Percentiles rank a stretch among this genome's conserved stretches.
Conservation (phyloP, 2,888 invertebrate species). For the Nomada fucata region DNA sequence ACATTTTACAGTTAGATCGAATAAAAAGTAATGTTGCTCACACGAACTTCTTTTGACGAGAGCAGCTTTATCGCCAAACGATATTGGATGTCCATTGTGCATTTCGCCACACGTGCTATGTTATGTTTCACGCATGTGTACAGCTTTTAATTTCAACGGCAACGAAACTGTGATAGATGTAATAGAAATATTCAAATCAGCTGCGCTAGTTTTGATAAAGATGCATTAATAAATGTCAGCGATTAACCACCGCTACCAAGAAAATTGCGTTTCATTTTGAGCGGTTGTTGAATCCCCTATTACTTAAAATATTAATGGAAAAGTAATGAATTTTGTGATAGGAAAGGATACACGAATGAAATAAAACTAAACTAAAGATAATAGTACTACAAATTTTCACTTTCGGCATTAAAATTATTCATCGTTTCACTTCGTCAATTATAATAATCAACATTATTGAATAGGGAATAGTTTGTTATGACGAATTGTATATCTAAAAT, state of each 20-base stretch:
- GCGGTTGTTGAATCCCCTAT: not conserved
- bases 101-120: slow-evolving; percentile 7
- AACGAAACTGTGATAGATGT: slow-evolving; percentile 28
- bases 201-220: slow-evolving; percentile 38
- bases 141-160: slow-evolving; percentile 11
- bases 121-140: not conserved
- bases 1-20: not conserved
- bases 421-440: not conserved
- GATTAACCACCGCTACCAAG: slow-evolving; percentile 40
- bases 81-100: slow-evolving; percentile 2
- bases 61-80: slow-evolving; percentile 14
- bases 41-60: not conserved
- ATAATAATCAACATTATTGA: not conserved
- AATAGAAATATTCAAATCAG: slow-evolving; percentile 27
- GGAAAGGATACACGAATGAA: too few species aligned
- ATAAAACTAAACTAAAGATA: too few species aligned
- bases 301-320: slow-evolving; percentile 2
- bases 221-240: slow-evolving; percentile 26
- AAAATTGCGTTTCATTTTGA: slow-evolving; percentile 25
- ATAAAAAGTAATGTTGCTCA: not conserved
- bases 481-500: slow-evolving; percentile 2
- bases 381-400: too few species aligned
- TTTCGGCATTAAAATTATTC: too few species aligned
- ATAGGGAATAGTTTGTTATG: not conserved
- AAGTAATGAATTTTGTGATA: not conserved